A percentile compares a stretch with the other conserved stretches of the same genome.
Conservation (phyloP, 2,113 vertebrate genomes). For the Garra rufa region DNA sequence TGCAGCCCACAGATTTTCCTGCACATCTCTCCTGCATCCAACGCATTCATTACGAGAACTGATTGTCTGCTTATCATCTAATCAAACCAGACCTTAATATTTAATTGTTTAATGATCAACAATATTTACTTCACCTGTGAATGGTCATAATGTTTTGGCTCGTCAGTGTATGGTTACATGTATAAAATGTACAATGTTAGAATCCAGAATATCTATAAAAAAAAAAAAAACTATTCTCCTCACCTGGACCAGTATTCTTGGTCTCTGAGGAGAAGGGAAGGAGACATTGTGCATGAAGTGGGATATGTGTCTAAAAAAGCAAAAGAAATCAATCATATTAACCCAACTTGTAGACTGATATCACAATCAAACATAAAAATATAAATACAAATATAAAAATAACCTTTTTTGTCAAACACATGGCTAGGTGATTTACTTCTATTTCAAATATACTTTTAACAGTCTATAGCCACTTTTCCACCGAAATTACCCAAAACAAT, state of each 20-base stretch:
- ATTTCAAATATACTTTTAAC: background rate
- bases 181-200: background rate
- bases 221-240: slow-evolving; percentile 38
- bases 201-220: background rate
- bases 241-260: slow-evolving; percentile 97
- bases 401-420: background rate
- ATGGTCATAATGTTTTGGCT: background rate
- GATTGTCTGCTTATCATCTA: too few species aligned
- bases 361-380: slow-evolving; percentile 1
- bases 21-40: background rate
- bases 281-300: slow-evolving; percentile 98
- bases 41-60: too few species aligned
- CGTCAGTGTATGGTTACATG: background rate
- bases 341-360: background rate
- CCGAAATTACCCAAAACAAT: too few species aligned
- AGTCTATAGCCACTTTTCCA: background rate
- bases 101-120: background rate
- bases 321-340: background rate
- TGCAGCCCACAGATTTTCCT: background rate
- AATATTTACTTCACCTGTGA: background rate
- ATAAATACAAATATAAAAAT: background rate
- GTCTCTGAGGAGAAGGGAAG: slow-evolving; percentile 96
- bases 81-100: too few species aligned
- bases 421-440: background rate
- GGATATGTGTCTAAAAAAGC: slow-evolving; percentile 86